phyloP scores from a whole-genome alignment of 2,797 vertebrate species.

The Phyllotis vaccarum region DNA sequence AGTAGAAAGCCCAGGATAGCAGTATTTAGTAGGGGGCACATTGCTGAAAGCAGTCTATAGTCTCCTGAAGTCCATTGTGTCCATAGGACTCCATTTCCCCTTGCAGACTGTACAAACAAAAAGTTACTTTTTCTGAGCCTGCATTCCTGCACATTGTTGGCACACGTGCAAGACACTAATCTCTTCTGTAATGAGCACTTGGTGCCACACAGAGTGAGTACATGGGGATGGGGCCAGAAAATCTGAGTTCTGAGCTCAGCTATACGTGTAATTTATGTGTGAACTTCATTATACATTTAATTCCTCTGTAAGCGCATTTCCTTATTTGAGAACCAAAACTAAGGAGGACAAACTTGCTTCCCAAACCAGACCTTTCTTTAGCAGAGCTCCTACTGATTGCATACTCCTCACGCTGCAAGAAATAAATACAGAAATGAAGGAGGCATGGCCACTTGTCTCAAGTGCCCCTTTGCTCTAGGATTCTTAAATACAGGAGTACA shows the following conservation, averaged over 20 bases:
- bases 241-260: not conserved
- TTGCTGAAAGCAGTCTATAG: not conserved
- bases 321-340: not conserved
- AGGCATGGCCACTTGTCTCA: not conserved
- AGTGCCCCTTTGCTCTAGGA: not conserved
- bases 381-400: not conserved
- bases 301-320: not conserved
- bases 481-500: not conserved
- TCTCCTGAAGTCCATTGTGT: not conserved
- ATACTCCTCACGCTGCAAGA: not conserved
- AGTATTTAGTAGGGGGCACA: not conserved
- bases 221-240: not conserved
- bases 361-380: not conserved
- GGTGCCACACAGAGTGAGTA: not conserved
- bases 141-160: not conserved
- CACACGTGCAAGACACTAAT: not conserved
- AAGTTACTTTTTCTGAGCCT: not conserved
- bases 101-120: not conserved
- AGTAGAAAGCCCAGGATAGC: not conserved
- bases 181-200: constrained; percentile 1
- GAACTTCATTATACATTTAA: constrained; percentile 27
- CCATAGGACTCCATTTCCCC: not conserved
- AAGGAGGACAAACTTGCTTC: not conserved
- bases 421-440: not conserved
- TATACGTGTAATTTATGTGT: not conserved